phyloP scores from a whole-genome alignment of 2,797 vertebrate genomes.

The Takifugu rubripes region DNA sequence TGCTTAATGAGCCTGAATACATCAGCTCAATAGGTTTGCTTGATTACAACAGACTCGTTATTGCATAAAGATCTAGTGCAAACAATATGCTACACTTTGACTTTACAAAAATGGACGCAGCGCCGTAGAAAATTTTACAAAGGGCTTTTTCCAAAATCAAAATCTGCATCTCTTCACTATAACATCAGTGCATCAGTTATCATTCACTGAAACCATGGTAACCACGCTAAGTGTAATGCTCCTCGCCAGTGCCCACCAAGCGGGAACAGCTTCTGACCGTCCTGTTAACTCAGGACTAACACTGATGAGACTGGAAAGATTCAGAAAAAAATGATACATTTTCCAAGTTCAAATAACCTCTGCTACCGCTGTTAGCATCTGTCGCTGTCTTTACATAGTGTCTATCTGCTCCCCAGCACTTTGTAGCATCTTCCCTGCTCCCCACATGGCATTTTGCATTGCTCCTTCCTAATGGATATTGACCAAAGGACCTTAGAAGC shows the following conservation, averaged over 20 bases:
- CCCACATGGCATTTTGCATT: constrained; percentile 25
- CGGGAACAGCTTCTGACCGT: background rate
- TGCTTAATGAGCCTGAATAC: no score
- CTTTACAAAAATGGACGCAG: no score
- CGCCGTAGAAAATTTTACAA: no score
- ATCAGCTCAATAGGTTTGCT: no score
- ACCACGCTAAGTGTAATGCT: background rate
- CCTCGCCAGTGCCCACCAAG: no score
- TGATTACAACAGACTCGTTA: no score
- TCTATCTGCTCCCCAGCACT: constrained; percentile 12
- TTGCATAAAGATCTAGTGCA: no score
- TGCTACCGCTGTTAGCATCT: background rate
- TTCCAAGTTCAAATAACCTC: constrained; percentile 7
- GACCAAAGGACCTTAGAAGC: constrained; percentile 37
- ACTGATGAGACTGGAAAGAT: background rate
- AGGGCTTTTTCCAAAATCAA: background rate
- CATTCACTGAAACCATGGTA: constrained; percentile 2
- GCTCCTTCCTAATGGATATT: constrained; percentile 56
- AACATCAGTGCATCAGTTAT: constrained; percentile 1
- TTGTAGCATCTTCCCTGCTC: background rate
- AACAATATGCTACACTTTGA: no score
- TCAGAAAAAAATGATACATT: background rate
- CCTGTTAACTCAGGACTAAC: background rate
- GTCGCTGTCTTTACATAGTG: constrained; percentile 16
- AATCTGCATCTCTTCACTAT: background rate